Evolutionary conservation across 2,797 vertebrate species (phyloP).

Genomic region (Carcharodon carcharias): DNA sequence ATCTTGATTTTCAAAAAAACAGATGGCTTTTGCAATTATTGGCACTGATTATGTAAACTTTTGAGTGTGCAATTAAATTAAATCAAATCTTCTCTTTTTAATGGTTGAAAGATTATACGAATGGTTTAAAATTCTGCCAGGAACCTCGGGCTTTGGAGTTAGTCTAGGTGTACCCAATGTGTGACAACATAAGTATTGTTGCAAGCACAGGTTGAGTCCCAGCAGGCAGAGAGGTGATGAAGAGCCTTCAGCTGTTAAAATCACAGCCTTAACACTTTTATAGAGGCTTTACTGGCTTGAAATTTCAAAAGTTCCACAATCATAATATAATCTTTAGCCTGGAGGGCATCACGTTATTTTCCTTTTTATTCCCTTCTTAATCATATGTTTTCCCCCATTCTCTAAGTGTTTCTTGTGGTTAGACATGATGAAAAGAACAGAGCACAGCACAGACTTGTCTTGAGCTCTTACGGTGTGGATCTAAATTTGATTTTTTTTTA

Average conservation of each 20-base stretch:
- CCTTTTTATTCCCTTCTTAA: not conserved
- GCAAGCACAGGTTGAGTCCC: not conserved
- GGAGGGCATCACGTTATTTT: not conserved
- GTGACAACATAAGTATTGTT: conserved; percentile 9
- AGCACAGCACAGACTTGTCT: not conserved
- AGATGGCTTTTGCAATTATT: conserved; percentile 32
- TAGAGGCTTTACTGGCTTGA: not conserved
- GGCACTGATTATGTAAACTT: conserved; percentile 23
- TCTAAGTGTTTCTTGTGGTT: not conserved
- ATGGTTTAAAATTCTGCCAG: conserved; percentile 22
- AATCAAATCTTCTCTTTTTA: conserved; percentile 11
- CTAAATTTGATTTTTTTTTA: not conserved
- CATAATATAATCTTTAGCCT: conserved; percentile 11
- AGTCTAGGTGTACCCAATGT: not conserved
- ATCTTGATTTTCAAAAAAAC: conserved; percentile 26
- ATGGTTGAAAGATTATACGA: conserved; percentile 14
- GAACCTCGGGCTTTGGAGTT: not conserved
- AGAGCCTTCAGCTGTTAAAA: conserved; percentile 32
- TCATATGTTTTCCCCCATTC: not conserved
- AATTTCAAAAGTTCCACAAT: not conserved
- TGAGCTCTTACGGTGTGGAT: not conserved
- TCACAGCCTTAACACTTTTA: not conserved
- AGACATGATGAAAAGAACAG: conserved; percentile 21
- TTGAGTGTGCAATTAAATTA: conserved; percentile 29
- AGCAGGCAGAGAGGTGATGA: not conserved